Conservation (phyloP, 2,113 vertebrate species). For the Todiramphus saurophagus region DNA sequence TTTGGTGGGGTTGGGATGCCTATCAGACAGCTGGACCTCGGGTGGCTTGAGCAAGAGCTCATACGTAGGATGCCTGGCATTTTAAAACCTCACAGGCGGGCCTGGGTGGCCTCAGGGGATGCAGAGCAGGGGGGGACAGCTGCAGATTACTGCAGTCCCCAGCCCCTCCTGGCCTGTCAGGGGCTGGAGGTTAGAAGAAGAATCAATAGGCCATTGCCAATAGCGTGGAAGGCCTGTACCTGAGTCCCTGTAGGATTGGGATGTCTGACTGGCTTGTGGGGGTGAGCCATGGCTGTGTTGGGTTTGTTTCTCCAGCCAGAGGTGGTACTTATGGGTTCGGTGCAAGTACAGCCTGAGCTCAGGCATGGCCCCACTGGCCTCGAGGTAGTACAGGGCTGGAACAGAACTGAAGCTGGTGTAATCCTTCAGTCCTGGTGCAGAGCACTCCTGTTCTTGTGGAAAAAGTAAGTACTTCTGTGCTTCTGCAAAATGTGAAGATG, state of each 20-base stretch:
- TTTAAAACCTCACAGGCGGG: neutral
- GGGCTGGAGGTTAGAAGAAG: neutral
- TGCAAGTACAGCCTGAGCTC: neutral
- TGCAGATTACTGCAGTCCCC: neutral
- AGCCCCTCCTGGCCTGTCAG: neutral
- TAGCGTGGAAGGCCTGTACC: neutral
- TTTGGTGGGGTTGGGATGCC: neutral
- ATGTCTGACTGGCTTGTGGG: too few relatives aligned
- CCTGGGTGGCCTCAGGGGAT: neutral
- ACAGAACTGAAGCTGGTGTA: accelerated
- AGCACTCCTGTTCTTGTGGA: neutral
- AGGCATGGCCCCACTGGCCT: neutral
- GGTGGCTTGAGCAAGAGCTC: neutral
- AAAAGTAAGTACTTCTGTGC: neutral
- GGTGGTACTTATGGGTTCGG: accelerated
- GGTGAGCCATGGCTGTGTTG: neutral
- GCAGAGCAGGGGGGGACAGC: neutral
- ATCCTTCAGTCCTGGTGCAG: neutral
- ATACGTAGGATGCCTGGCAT: neutral
- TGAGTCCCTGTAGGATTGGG: neutral
- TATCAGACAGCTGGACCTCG: neutral
- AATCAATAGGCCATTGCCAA: neutral
- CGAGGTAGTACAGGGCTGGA: neutral
- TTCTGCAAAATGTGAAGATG: neutral
- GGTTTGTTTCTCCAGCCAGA: neutral